Evolutionary conservation across 2,113 vertebrate species (phyloP).

Genomic region (Nycticebus coucang): DNA sequence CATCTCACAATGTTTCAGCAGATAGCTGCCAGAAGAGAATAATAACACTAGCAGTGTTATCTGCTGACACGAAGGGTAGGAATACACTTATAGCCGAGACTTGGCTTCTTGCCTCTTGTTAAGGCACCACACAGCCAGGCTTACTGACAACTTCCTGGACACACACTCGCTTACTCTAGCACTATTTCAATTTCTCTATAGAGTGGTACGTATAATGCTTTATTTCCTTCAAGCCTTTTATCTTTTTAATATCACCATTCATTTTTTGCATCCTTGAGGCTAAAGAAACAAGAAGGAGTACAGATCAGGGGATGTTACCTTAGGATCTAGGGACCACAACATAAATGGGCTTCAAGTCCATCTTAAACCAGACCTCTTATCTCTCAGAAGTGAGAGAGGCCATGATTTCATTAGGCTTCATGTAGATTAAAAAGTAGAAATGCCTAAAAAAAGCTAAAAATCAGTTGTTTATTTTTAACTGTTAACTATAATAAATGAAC

Average conservation of each 20-base stretch:
- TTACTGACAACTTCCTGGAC: slow-evolving; percentile 20
- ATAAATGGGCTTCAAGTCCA: not conserved
- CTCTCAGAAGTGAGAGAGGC: not conserved
- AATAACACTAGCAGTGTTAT: slow-evolving; percentile 52
- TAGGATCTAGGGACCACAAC: not conserved
- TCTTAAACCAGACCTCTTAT: not conserved
- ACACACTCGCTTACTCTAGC: slow-evolving; percentile 5
- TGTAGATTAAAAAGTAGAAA: slow-evolving; percentile 36
- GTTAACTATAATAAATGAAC: not conserved
- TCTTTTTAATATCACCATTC: slow-evolving; percentile 31
- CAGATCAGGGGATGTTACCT: not conserved
- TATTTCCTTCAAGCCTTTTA: not conserved
- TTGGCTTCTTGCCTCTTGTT: slow-evolving; percentile 68
- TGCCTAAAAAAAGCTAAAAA: not conserved
- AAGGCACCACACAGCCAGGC: not conserved
- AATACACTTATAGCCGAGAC: slow-evolving; percentile 30
- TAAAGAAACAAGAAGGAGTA: not conserved
- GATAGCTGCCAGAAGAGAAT: slow-evolving; percentile 53
- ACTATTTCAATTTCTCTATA: slow-evolving; percentile 12
- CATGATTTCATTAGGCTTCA: not conserved
- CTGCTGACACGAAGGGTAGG: slow-evolving; percentile 63
- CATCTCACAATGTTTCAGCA: not conserved
- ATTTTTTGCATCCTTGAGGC: not conserved
- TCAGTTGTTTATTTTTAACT: not conserved
- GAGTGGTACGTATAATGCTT: not conserved